Conservation (phyloP, 2,888 invertebrate genomes). For the Cosmia trapezina region DNA sequence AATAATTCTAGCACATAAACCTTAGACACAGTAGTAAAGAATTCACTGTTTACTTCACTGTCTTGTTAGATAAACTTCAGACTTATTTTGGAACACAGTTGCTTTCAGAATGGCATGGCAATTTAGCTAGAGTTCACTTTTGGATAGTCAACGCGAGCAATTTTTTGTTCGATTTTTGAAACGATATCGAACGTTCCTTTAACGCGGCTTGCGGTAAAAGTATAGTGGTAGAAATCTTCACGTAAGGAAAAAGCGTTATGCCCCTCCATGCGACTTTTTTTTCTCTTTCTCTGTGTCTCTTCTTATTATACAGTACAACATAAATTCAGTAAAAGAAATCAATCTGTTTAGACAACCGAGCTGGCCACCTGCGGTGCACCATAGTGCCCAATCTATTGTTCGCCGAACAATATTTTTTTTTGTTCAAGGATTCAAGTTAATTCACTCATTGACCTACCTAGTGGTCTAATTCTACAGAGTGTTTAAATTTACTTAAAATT, state of each 20-base stretch:
- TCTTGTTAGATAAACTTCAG: conserved; percentile 48
- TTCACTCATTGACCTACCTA: too few relatives aligned
- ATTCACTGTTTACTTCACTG: conserved; percentile 49
- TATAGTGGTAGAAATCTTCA: neutral
- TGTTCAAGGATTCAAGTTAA: too few relatives aligned
- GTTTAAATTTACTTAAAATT: too few relatives aligned
- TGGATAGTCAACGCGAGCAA: neutral
- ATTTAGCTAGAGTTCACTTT: neutral
- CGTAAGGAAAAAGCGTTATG: neutral
- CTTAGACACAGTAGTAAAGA: conserved; percentile 47
- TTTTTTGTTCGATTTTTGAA: neutral
- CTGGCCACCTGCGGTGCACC: too few relatives aligned
- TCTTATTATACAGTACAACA: too few relatives aligned
- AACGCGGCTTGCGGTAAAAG: neutral
- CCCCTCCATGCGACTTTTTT: neutral
- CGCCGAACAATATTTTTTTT: too few relatives aligned
- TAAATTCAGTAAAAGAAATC: too few relatives aligned
- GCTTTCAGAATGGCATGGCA: neutral
- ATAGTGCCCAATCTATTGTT: too few relatives aligned
- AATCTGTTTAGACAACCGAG: too few relatives aligned
- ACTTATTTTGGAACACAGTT: conserved; percentile 19
- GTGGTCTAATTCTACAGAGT: too few relatives aligned
- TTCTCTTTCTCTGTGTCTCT: neutral
- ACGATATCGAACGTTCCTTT: too few relatives aligned
- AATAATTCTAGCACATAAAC: conserved; percentile 44